A percentile compares a stretch with the other conserved stretches of the same genome.
phyloP scores from a whole-genome alignment of 2,888 invertebrate species.

The Caenorhabditis sp. region DNA sequence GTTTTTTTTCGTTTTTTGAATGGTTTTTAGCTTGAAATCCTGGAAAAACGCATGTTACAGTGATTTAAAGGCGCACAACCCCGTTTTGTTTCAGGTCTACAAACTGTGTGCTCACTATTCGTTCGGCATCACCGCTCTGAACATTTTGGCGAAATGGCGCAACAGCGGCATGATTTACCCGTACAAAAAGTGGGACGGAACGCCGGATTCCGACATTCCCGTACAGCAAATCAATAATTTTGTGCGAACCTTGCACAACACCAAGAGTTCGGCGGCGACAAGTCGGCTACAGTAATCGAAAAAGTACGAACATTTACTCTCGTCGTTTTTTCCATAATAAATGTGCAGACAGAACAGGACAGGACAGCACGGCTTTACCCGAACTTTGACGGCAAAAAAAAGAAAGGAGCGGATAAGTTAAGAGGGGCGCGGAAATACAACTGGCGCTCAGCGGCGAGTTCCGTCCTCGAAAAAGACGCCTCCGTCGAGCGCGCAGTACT shows the following conservation, averaged over 20 bases:
- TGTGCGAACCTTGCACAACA: conserved; percentile 28
- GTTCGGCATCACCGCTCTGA: conserved; percentile 18
- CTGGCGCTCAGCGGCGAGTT: conserved; percentile 64
- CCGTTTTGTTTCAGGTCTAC: conserved; percentile 26
- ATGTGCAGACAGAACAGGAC: conserved; percentile 42
- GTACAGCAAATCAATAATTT: conserved; percentile 11
- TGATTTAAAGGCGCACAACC: background rate
- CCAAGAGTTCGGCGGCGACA: too few species aligned
- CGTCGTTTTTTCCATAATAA: conserved; percentile 15
- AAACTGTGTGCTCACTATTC: conserved; percentile 36
- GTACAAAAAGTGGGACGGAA: conserved; percentile 34
- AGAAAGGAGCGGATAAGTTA: conserved; percentile 8
- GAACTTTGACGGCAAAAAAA: conserved; percentile 41
- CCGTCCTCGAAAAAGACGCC: conserved; percentile 78
- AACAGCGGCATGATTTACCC: conserved; percentile 40
- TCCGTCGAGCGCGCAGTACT: conserved; percentile 75
- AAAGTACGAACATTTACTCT: background rate
- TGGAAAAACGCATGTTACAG: background rate
- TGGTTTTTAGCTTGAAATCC: background rate
- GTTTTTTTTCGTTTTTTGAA: background rate
- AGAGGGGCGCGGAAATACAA: too few species aligned
- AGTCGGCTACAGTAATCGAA: too few species aligned
- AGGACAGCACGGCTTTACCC: conserved; percentile 54
- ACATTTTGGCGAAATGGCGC: conserved; percentile 36
- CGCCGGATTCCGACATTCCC: conserved; percentile 4